Evolutionary conservation across 2,113 vertebrate species (phyloP), one percentile per base, ranked within the genome.

Genomic region (Pluvialis apricaria): DNA sequence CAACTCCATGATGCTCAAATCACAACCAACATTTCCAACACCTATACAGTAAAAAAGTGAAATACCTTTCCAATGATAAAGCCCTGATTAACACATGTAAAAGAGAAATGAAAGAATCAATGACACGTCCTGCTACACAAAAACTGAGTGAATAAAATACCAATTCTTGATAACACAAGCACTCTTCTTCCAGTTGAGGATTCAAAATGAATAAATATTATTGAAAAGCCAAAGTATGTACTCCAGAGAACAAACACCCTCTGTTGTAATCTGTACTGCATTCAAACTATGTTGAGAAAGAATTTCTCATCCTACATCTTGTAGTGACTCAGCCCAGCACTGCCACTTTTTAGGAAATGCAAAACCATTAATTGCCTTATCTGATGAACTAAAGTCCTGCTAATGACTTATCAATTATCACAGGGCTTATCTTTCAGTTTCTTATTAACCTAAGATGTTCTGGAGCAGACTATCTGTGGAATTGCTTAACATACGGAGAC

Each of bases 401-500:
- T 98, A 98, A 97, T 97, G 96, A 98, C 97, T 97, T 98, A 97
- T 97, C 97, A 98, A 97, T 98, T 98, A 97, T 96, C 97, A 94
- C 94, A 91, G 92, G 34, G 93, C 87, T 97, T 98, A 98, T 98
- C 97, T 98, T 96, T 96, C 95, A 44, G 49, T 85, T 97, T 97
- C 90, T 97, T 97, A 98, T 98, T 98, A 98, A 97, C 95, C 96
- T 98, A 98, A 98, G 97, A 97, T 98, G 97, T 98, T 96, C 88
- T 96, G 68, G 68, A 92, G 40, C 55, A 93, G 88, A 64, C 28
- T 71, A 40, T 79, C 57, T 90, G 42, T 66, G 52, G 77, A 88
- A 77, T 26, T 65, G 80, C 81, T 82, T 70, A 93, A 93, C 93
- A 97, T 94, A 95, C 65, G 82, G 96, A 87, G 52, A 96, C 55